These are phyloP conservation scores for Apamea crenata DNA, from an alignment of 2,888 invertebrate genomes.

Conservation along the genomic window DNA sequence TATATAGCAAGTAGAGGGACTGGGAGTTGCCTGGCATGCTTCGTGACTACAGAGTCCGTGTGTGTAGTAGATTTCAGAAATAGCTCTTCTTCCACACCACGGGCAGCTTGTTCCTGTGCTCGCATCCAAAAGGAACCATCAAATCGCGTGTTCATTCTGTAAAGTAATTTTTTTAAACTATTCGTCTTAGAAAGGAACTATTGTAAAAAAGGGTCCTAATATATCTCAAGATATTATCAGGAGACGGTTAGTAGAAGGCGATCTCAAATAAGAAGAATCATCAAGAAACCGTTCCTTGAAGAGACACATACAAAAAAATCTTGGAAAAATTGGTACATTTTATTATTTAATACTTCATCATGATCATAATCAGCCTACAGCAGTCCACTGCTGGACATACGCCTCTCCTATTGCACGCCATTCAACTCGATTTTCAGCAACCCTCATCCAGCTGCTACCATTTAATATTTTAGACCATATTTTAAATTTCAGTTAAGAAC, in stretches of 20 bases:
- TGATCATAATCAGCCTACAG: background rate
- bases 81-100: no score
- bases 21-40: background rate
- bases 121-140: background rate
- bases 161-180: background rate
- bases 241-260: no score
- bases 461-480: background rate
- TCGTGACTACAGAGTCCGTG: background rate
- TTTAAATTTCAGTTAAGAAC: slow-evolving; percentile 16
- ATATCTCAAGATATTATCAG: background rate
- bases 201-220: background rate
- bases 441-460: background rate
- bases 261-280: background rate
- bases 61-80: background rate
- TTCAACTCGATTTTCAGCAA: background rate
- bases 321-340: background rate
- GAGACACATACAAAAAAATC: background rate
- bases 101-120: no score
- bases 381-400: background rate
- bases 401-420: background rate
- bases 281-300: background rate
- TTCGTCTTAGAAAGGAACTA: no score
- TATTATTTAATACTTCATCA: background rate
- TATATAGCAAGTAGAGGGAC: background rate
- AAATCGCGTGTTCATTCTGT: background rate